Evolutionary conservation across 64 coral and sea anemone genomes (phyloP), one percentile per base, ranked within the genome.

Genomic region (Montipora sp.): DNA sequence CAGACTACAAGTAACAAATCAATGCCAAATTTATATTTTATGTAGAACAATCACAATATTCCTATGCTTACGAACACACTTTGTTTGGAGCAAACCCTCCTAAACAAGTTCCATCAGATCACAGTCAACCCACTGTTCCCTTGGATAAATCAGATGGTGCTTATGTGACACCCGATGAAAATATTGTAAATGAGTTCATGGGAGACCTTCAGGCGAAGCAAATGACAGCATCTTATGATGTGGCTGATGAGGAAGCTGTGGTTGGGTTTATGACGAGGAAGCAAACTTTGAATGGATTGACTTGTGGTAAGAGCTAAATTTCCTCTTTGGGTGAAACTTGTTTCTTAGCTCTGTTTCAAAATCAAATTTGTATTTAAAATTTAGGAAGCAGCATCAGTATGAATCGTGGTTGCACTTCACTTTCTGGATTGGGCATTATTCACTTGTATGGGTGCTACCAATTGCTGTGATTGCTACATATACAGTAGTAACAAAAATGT

Each of bases 11-110:
- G 36, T 36, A 55, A 55, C 6, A 55, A 10, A 55, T 55, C 51
- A 55, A 7, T 10, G 10, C 51, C 51, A 55, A 55, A 10, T 75
- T 5, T 49, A 0, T 49, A 12, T 51, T 80, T 46, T 91, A 24
- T 27, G 47, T 72, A 88, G 91, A 93, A 2, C 91, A 93, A 60
- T 69, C 91, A 71, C 5, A 87, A 18, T 93, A 93, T 49, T 87
- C 75, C 1, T 93, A 93, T 88, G 91, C 91, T 18, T 93, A 93
- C 80, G 84, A 93, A 5, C 91, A 88, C 23, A 63, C 83, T 19
- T 57, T 79, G 55, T 1, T 80, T 24, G 57, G 79, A 0, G 23
- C 55, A 18, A 77, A 7, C 47, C 49, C 66, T 59, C 48, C 75
- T 75, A 69, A 48, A n/a, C 50, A 5, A 21, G 49, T 20, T 7